These are phyloP conservation scores for Coleophora deauratella DNA, from an alignment of 2,888 invertebrate species.

Conservation along the genomic window DNA sequence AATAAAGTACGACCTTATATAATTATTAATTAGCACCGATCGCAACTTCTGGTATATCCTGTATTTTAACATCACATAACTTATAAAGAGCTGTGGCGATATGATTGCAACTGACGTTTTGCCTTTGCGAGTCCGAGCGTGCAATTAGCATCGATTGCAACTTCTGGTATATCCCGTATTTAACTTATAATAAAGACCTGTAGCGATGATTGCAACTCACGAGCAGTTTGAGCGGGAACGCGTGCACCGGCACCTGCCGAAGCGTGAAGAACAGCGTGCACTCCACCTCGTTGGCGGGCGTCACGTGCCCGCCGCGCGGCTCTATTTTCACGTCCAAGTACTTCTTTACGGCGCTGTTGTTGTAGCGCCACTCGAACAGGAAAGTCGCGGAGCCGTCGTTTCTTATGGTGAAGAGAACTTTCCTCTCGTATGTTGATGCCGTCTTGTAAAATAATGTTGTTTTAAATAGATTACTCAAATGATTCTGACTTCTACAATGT, in stretches of 20 bases:
- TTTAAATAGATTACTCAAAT: no score
- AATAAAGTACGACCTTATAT: no score
- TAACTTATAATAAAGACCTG: no score
- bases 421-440: constrained; percentile 58
- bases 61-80: no score
- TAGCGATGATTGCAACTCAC: constrained; percentile 26
- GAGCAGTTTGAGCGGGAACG: constrained; percentile 46
- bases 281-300: constrained; percentile 41
- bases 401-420: constrained; percentile 48
- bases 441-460: constrained; percentile 30
- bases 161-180: no score
- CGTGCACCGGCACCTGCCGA: constrained; percentile 52
- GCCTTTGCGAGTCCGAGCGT: no score
- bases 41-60: no score
- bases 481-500: not conserved
- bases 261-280: constrained; percentile 49
- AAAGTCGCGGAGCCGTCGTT: constrained; percentile 63
- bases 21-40: no score
- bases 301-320: constrained; percentile 48
- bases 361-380: constrained; percentile 56
- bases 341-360: constrained; percentile 41
- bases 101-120: no score
- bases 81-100: no score
- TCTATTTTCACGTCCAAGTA: constrained; percentile 49
- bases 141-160: no score